A percentile compares a stretch with the other conserved stretches of the same genome.
These are phyloP conservation scores for Ormyrus pomaceus DNA, from an alignment of 2,888 invertebrate species.

Conservation along the genomic window DNA sequence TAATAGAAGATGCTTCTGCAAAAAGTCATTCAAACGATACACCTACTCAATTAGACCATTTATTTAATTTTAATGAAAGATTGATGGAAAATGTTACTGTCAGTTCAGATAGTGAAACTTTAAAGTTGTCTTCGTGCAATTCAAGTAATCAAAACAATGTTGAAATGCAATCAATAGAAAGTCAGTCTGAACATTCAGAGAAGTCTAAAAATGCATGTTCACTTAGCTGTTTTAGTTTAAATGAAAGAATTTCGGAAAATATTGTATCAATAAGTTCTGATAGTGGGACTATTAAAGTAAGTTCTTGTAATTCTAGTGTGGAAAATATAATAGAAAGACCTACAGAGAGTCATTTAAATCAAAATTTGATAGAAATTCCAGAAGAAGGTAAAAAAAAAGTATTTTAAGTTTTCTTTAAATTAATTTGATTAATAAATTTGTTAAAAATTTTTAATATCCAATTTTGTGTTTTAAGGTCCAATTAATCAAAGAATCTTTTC, in stretches of 20 bases:
- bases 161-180: neutral
- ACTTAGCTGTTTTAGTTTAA: neutral
- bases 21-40: no score
- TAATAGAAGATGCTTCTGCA: no score
- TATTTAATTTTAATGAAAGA: conserved; percentile 27
- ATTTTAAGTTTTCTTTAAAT: conserved; percentile 4
- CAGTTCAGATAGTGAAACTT: conserved; percentile 31
- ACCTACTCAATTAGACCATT: conserved; percentile 4
- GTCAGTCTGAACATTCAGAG: conserved; percentile 3
- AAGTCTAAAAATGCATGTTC: neutral
- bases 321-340: neutral
- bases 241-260: conserved; percentile 24
- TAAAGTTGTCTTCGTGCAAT: conserved; percentile 21
- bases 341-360: neutral
- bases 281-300: conserved; percentile 32
- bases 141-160: conserved; percentile 7
- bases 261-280: conserved; percentile 16
- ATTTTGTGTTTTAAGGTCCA: conserved; percentile 28
- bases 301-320: conserved; percentile 37
- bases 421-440: neutral
- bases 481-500: conserved; percentile 35
- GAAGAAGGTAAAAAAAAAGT: conserved; percentile 4
- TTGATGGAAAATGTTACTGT: conserved; percentile 15
- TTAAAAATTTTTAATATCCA: neutral
- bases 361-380: neutral